Evolutionary conservation across 2,113 vertebrate species (phyloP), one percentile per base, ranked within the genome.

Genomic region (Pomatorhinus ruficollis): DNA sequence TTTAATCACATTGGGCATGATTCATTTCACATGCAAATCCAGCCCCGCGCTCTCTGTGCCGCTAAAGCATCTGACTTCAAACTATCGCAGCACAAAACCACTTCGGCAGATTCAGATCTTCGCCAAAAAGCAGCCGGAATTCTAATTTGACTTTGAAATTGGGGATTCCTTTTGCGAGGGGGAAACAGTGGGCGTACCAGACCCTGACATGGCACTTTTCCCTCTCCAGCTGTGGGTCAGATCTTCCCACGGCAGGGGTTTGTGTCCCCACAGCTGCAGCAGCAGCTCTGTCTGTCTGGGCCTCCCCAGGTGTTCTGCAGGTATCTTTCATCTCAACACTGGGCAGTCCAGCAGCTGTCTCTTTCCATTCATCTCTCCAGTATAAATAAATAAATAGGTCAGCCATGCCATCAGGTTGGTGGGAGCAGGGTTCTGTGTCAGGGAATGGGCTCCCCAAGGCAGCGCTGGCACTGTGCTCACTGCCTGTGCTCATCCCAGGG

Each of bases 1-100:
- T 83, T 45, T 79, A 89, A 83, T 92, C 96, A 61, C 64, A 45
- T 91, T 39, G 74, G 84, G 83, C 83, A 21, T 53, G 40, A 77
- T 81, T 84, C 90, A 87, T 98, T 97, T 94, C 96, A 92, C 87
- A 96, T 95, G 95, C 96, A 97, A 95, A 97, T 94, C 96, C 70
- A 4, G 64, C 78, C 83, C 71, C 12, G 2, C 33, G 68, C 81
- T 93, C 75, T 83, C 92, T 83, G 76, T 60, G 83, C 64, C 1
- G 18, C 87, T n/a, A 19, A 94, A 94, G 61, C 69, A 23, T 75
- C 82, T 75, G 93, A 95, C 96, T 97, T 92, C 94, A 95, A 97
- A 95, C 68, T 53, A 24, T 83, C 33, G 9, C 86, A 70, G 93
- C 89, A 92, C 95, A 84, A 89, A 96, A 60, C 89, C 7, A 0